Conservation (phyloP, 2,113 vertebrate genomes). For the Parus major region DNA sequence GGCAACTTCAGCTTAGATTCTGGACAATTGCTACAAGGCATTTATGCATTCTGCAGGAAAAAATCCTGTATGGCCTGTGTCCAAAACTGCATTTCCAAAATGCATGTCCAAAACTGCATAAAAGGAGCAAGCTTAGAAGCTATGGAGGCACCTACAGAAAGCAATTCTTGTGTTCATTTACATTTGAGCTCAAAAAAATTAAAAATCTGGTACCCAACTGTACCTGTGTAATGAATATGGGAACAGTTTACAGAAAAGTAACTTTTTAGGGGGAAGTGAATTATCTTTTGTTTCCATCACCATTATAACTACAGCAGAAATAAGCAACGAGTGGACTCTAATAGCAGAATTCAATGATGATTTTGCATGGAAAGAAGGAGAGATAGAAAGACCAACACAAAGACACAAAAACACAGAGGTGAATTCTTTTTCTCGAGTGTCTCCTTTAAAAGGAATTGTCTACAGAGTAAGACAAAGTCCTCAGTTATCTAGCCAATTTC, state of each 20-base stretch:
- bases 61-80: conserved; percentile 12
- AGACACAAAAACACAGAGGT: conserved; percentile 62
- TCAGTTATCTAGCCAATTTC: not conserved
- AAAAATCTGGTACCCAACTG: not conserved
- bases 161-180: not conserved
- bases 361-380: conserved; percentile 57
- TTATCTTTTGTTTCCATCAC: conserved; percentile 38
- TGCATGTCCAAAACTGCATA: conserved; percentile 36
- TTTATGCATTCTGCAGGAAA: conserved; percentile 9
- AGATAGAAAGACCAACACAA: conserved; percentile 64
- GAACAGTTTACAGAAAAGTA: not conserved
- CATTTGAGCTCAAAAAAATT: conserved; percentile 2
- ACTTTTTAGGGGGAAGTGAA: not conserved
- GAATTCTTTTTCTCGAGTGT: conserved; percentile 62
- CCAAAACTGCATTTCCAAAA: conserved; percentile 69
- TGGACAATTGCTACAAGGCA: not conserved
- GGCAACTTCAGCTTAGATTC: not conserved
- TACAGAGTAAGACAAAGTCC: not conserved
- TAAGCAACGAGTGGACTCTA: conserved; percentile 66
- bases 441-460: conserved; percentile 35
- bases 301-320: not conserved
- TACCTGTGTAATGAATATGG: not conserved
- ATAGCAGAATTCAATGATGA: conserved; percentile 61
- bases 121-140: conserved; percentile 59
- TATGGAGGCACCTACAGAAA: conserved; percentile 41